Evolutionary conservation across 2,888 invertebrate genomes (phyloP).

Genomic region (Gymnoscelis rufifasciata): DNA sequence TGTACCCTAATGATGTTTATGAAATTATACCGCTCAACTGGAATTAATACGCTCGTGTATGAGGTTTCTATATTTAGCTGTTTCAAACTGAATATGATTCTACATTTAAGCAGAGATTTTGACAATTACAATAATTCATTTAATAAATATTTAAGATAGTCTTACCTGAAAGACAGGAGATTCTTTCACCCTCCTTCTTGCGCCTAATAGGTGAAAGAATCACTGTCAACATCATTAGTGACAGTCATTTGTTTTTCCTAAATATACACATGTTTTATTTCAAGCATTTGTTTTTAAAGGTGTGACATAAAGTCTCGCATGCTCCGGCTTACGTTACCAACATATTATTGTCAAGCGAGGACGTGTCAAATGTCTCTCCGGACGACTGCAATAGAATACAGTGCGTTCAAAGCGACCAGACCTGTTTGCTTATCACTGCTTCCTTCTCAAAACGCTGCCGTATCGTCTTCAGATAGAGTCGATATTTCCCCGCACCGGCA

Average conservation of each 20-base stretch:
- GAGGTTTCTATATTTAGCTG: neutral
- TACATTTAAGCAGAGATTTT: no score
- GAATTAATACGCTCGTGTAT: neutral
- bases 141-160: no score
- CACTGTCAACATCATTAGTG: neutral
- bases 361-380: constrained; percentile 73
- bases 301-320: constrained; percentile 2
- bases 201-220: neutral
- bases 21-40: neutral
- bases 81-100: no score
- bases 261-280: neutral
- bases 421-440: constrained; percentile 56
- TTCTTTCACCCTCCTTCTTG: no score
- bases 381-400: constrained; percentile 69
- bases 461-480: constrained; percentile 33
- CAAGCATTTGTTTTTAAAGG: neutral
- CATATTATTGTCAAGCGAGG: constrained; percentile 59
- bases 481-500: constrained; percentile 28
- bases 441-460: constrained; percentile 40
- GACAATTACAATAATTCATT: no score
- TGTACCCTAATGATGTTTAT: neutral
- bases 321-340: constrained; percentile 38
- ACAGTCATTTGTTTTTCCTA: constrained; percentile 1
- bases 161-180: no score
- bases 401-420: constrained; percentile 64